Conservation (phyloP, 2,113 vertebrate species). For the Ageneiosus marmoratus region DNA sequence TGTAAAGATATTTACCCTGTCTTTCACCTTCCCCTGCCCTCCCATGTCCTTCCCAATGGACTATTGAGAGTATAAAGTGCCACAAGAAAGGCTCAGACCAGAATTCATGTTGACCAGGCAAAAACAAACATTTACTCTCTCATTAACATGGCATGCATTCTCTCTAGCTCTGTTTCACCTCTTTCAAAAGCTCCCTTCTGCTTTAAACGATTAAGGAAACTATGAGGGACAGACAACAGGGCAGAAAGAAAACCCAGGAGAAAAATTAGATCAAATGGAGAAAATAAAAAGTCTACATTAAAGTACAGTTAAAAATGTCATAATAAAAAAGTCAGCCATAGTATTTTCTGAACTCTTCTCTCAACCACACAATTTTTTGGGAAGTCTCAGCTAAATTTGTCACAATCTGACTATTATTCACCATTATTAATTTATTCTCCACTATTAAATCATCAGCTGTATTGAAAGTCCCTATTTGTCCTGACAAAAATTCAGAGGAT, state of each 20-base stretch:
- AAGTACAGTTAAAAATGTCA: background rate
- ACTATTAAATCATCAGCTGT: background rate
- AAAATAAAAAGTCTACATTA: background rate
- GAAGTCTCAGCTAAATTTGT: background rate
- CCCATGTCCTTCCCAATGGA: conserved; percentile 34
- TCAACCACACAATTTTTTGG: background rate
- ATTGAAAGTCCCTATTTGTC: conserved; percentile 7
- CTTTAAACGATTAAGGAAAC: conserved; percentile 9
- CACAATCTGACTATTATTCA: background rate
- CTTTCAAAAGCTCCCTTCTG: background rate
- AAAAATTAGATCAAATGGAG: background rate
- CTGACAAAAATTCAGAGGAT: background rate
- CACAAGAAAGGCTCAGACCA: conserved; percentile 64
- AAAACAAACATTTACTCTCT: conserved; percentile 69
- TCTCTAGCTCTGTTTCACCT: conserved; percentile 20
- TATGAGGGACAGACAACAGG: background rate
- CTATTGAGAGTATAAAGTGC: conserved; percentile 54
- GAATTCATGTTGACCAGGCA: conserved; percentile 54
- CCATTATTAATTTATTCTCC: background rate
- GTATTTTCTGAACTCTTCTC: background rate
- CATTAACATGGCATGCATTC: conserved; percentile 59
- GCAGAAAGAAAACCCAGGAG: background rate
- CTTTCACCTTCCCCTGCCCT: conserved; percentile 15
- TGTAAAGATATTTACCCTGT: conserved; percentile 46
- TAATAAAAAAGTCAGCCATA: background rate